Percentiles rank a stretch among this genome's conserved stretches.
These are phyloP conservation scores for Andrena flavipes DNA, from an alignment of 2,888 invertebrate genomes.

Conservation along the genomic window DNA sequence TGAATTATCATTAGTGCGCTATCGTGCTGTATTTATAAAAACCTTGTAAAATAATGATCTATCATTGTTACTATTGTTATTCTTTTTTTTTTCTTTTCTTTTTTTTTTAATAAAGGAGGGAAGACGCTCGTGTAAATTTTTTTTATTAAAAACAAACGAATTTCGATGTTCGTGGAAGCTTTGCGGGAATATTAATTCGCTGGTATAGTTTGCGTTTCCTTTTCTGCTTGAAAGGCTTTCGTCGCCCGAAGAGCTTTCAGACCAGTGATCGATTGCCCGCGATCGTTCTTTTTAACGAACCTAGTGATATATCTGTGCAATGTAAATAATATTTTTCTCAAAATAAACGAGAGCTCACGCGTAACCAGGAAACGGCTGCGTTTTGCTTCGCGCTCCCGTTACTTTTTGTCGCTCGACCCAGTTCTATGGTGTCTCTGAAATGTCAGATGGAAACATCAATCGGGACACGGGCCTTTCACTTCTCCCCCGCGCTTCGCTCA, in stretches of 20 bases:
- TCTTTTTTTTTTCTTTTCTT: too few species aligned
- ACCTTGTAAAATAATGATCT: not conserved
- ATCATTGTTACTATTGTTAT: not conserved
- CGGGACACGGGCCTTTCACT: too few species aligned
- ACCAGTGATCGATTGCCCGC: slow-evolving; percentile 54
- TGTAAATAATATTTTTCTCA: slow-evolving; percentile 83
- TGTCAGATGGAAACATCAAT: too few species aligned
- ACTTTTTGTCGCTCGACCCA: not conserved
- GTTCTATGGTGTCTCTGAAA: too few species aligned
- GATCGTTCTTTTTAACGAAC: slow-evolving; percentile 50
- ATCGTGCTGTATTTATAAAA: slow-evolving; percentile 4
- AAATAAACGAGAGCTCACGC: slow-evolving; percentile 75
- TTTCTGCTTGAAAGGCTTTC: slow-evolving; percentile 22
- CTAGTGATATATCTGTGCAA: slow-evolving; percentile 79
- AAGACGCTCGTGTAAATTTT: slow-evolving; percentile 4
- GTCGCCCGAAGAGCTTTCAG: slow-evolving; percentile 46
- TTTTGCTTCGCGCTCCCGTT: not conserved
- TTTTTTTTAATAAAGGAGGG: not conserved
- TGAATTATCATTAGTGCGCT: not conserved
- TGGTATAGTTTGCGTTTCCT: not conserved
- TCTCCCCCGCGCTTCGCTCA: too few species aligned
- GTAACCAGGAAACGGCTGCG: slow-evolving; percentile 35
- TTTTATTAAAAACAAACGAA: not conserved
- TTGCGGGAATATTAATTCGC: not conserved
- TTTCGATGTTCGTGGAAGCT: not conserved